These are phyloP conservation scores for Pseudococcus viburni DNA, from an alignment of 2,888 invertebrate genomes.

Conservation along the genomic window DNA sequence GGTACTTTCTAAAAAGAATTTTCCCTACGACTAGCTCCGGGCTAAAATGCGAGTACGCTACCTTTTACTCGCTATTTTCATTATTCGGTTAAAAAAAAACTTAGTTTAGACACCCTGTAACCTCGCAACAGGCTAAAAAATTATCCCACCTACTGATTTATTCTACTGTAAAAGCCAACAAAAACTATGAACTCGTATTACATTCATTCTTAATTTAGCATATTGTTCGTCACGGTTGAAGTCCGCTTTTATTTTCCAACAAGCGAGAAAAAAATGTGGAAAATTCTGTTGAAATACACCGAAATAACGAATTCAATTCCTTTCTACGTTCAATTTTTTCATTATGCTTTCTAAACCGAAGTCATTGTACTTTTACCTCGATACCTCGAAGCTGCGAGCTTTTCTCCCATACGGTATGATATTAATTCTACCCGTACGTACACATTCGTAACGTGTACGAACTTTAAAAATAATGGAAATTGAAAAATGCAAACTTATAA, in stretches of 20 bases:
- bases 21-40: no score
- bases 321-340: background rate
- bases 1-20: no score
- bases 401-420: background rate
- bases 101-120: background rate
- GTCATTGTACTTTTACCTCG: background rate
- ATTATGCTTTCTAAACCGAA: background rate
- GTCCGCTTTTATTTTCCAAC: background rate
- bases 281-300: background rate
- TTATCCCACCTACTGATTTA: background rate
- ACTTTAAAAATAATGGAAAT: no score
- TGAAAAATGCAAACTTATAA: no score
- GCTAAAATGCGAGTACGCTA: background rate
- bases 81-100: background rate
- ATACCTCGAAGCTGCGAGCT: background rate
- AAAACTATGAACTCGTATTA: background rate
- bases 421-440: background rate
- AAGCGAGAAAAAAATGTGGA: background rate
- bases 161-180: background rate
- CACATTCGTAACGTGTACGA: no score
- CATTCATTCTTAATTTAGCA: slow-evolving; percentile 7
- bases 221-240: background rate
- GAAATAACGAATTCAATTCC: background rate
- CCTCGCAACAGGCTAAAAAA: background rate
- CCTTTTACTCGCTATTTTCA: background rate